Conservation (phyloP, 1,140 invertebrate genomes). For the Sipha flava region DNA sequence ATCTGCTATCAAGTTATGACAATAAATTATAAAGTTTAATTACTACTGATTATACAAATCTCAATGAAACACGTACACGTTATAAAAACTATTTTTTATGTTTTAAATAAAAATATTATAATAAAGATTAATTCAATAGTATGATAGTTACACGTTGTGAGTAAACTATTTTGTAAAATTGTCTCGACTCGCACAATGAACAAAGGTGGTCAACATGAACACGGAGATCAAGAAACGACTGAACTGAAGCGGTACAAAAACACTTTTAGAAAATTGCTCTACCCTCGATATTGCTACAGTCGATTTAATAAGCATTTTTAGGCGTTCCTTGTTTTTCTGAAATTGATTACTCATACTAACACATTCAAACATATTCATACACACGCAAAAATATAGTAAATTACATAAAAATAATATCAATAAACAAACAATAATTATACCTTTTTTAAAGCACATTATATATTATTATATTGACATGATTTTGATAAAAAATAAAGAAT, state of each 20-base stretch:
- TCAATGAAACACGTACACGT: background rate
- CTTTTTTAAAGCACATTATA: no score
- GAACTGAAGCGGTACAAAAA: constrained; percentile 19
- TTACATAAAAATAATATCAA: background rate
- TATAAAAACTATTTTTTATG: background rate
- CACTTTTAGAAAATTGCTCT: constrained; percentile 1
- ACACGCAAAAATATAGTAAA: background rate
- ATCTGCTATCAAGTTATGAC: background rate
- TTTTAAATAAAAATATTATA: background rate
- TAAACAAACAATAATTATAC: background rate
- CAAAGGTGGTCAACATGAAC: background rate
- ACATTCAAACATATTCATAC: background rate
- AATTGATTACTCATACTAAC: background rate
- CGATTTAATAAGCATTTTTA: constrained; percentile 24
- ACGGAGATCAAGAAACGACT: background rate
- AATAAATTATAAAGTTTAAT: background rate
- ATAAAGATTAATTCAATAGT: background rate
- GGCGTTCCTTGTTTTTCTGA: constrained; percentile 18
- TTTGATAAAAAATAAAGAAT: no score
- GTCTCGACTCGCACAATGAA: background rate
- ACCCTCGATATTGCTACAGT: background rate
- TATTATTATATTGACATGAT: no score
- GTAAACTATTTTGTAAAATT: no score
- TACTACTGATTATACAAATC: background rate
- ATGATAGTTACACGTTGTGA: background rate